Conservation (phyloP, 2,113 vertebrate genomes). For the Dipodomys merriami region DNA sequence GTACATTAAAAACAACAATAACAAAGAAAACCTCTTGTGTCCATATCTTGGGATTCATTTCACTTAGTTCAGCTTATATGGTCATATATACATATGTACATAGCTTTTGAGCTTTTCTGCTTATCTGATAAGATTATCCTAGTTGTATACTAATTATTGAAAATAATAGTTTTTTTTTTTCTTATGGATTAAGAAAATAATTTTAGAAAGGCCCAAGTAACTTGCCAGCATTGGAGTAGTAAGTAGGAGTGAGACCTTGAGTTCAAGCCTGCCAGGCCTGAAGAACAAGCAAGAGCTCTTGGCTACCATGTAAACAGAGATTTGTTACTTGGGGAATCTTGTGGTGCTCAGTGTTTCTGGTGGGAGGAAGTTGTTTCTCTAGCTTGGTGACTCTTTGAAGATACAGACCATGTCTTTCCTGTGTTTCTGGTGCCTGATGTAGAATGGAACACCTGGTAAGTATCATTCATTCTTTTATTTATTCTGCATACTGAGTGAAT, state of each 20-base stretch:
- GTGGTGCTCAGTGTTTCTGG: not conserved
- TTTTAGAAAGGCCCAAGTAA: not conserved
- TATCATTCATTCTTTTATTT: not conserved
- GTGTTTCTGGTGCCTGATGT: not conserved
- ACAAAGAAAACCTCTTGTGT: too few species aligned
- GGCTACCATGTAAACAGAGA: fast-evolving
- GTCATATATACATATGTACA: too few species aligned
- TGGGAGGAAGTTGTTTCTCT: not conserved
- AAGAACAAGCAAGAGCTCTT: not conserved
- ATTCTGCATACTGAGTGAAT: not conserved
- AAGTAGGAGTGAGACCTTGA: not conserved
- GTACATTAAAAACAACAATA: too few species aligned
- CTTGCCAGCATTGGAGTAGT: not conserved
- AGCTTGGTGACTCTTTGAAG: not conserved
- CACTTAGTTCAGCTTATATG: too few species aligned
- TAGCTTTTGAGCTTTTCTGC: too few species aligned
- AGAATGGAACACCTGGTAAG: not conserved
- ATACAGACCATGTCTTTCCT: not conserved
- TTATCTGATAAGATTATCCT: too few species aligned
- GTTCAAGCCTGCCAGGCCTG: not conserved
- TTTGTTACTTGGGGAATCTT: not conserved
- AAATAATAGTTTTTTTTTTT: not conserved
- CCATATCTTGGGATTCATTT: too few species aligned
- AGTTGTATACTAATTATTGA: too few species aligned
- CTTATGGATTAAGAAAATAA: not conserved